Percentiles rank a stretch among this genome's conserved stretches.
phyloP scores from a whole-genome alignment of 1,140 invertebrate genomes.

The Pogonomyrmex californicus region DNA sequence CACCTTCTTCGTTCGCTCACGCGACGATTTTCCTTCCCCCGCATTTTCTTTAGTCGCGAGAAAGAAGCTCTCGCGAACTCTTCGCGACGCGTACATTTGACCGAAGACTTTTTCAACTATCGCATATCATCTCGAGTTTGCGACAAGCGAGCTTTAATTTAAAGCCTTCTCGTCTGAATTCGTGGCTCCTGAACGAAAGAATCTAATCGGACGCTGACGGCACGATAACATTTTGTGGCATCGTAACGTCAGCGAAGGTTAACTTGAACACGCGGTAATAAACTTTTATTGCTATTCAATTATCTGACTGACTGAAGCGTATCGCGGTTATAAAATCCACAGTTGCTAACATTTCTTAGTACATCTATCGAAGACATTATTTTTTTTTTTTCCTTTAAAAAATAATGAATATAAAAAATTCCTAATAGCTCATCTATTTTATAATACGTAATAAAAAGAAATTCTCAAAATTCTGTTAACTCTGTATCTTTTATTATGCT shows the following conservation, averaged over 20 bases:
- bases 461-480: background rate
- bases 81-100: slow-evolving; percentile 1
- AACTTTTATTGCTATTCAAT: slow-evolving; percentile 19
- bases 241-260: background rate
- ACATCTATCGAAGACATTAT: background rate
- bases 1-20: slow-evolving; percentile 1
- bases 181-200: slow-evolving; percentile 1
- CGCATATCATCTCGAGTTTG: background rate
- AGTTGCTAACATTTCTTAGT: background rate
- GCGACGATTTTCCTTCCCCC: background rate
- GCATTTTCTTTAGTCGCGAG: background rate
- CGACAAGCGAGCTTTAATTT: slow-evolving; percentile 19
- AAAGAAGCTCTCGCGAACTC: background rate
- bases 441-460: background rate
- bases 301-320: background rate
- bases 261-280: background rate
- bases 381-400: background rate
- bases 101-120: slow-evolving; percentile 35
- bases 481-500: too few relatives aligned
- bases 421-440: background rate
- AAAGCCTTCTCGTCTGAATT: background rate
- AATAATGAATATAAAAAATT: background rate
- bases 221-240: background rate
- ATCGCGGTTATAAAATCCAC: background rate
- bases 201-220: slow-evolving; percentile 3